phyloP scores from a whole-genome alignment of 2,888 invertebrate genomes.

The Synergus gifuensis region DNA sequence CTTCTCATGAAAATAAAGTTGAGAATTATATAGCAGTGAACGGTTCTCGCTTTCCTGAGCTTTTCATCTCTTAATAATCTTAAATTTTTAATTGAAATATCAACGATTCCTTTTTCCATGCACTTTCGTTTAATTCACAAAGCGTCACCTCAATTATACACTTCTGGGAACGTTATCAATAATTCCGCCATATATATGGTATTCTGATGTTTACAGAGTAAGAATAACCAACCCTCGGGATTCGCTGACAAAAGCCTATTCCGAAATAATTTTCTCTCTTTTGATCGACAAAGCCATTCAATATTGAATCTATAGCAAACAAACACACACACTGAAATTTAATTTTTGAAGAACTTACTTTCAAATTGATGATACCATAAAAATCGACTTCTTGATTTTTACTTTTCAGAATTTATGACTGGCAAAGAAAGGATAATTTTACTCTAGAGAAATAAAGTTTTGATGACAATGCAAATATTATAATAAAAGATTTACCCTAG shows the following conservation, averaged over 20 bases:
- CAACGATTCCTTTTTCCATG: slow-evolving; percentile 10
- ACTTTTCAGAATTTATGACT: not conserved
- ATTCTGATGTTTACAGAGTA: not conserved
- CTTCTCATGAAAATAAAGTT: not conserved
- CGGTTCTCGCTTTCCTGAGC: not conserved
- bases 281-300: not conserved
- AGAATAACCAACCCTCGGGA: not conserved
- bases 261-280: not conserved
- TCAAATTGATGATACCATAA: not conserved
- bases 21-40: not conserved
- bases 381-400: not conserved
- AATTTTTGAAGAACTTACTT: not conserved
- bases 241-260: not conserved
- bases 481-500: too few relatives aligned
- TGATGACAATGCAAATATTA: not conserved
- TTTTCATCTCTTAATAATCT: not conserved
- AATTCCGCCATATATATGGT: not conserved
- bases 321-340: not conserved
- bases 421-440: not conserved
- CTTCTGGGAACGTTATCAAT: not conserved
- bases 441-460: not conserved
- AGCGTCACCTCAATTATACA: slow-evolving; percentile 19
- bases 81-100: slow-evolving; percentile 25
- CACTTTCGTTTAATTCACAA: not conserved
- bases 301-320: not conserved